phyloP scores from a whole-genome alignment of 1,140 invertebrate genomes.

The Scaptomyza pallida region DNA sequence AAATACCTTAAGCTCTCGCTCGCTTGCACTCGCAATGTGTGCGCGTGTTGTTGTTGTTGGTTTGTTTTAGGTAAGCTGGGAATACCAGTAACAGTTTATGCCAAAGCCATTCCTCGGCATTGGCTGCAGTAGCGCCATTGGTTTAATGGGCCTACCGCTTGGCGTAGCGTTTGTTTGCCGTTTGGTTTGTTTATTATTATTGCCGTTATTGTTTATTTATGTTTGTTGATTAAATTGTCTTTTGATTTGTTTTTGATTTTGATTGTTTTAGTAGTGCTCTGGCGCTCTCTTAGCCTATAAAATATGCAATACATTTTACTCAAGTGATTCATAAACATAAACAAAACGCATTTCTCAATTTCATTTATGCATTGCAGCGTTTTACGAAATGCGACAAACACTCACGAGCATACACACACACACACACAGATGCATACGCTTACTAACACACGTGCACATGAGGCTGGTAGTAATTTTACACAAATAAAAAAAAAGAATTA shows the following conservation, averaged over 20 bases:
- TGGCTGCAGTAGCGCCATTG: conserved; percentile 51
- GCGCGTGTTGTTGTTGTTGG: too few relatives aligned
- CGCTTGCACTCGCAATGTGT: conserved; percentile 27
- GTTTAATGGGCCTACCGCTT: conserved; percentile 10
- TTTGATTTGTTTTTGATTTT: conserved; percentile 33
- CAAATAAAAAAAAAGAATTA: conserved; percentile 50
- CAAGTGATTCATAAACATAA: conserved; percentile 36
- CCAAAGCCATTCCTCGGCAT: conserved; percentile 54
- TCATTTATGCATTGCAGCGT: conserved; percentile 37
- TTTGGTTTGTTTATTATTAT: conserved; percentile 11
- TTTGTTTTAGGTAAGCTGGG: conserved; percentile 42
- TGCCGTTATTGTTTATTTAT: conserved; percentile 11
- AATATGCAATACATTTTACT: conserved; percentile 44
- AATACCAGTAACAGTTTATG: conserved; percentile 47
- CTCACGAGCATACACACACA: conserved; percentile 31
- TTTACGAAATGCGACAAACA: conserved; percentile 48
- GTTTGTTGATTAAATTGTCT: conserved; percentile 34
- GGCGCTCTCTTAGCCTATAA: conserved; percentile 33
- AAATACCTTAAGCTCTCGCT: conserved; percentile 33
- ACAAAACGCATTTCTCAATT: conserved; percentile 54
- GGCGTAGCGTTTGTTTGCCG: not conserved
- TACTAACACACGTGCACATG: conserved; percentile 8
- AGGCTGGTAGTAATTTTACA: too few relatives aligned
- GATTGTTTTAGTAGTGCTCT: conserved; percentile 10
- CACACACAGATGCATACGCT: conserved; percentile 28